Evolutionary conservation across 2,888 invertebrate species (phyloP).

Genomic region (Spodoptera exigua): DNA sequence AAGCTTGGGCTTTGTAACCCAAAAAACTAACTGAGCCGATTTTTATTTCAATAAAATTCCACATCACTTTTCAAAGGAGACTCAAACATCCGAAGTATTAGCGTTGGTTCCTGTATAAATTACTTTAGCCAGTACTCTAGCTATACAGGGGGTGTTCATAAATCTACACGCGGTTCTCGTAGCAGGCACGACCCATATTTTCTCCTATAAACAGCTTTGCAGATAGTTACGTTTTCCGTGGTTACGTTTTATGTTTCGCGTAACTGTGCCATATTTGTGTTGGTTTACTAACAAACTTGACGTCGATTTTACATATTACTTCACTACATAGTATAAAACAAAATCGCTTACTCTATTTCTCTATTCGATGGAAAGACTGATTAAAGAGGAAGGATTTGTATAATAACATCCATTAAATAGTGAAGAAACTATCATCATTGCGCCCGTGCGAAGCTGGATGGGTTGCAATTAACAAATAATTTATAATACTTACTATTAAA

Average conservation of each 20-base stretch:
- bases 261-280: constrained; percentile 16
- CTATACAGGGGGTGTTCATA: constrained; percentile 45
- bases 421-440: too few species aligned
- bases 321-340: too few species aligned
- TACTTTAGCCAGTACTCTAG: constrained; percentile 22
- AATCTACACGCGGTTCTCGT: constrained; percentile 41
- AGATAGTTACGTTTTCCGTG: constrained; percentile 41
- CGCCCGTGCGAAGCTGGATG: too few species aligned
- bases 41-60: constrained; percentile 17
- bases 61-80: constrained; percentile 18
- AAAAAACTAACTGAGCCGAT: too few species aligned
- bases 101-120: constrained; percentile 32
- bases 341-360: too few species aligned
- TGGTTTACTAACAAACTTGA: background rate
- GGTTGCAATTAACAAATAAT: too few species aligned
- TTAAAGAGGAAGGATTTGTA: too few species aligned
- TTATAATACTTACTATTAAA: too few species aligned
- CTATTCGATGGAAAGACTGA: too few species aligned
- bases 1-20: too few species aligned
- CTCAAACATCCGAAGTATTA: constrained; percentile 35
- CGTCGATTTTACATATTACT: too few species aligned
- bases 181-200: constrained; percentile 46
- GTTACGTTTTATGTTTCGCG: constrained; percentile 30
- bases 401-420: too few species aligned
- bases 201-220: constrained; percentile 42